phyloP scores from a whole-genome alignment of 2,888 invertebrate genomes.

The Mermis nigrescens region DNA sequence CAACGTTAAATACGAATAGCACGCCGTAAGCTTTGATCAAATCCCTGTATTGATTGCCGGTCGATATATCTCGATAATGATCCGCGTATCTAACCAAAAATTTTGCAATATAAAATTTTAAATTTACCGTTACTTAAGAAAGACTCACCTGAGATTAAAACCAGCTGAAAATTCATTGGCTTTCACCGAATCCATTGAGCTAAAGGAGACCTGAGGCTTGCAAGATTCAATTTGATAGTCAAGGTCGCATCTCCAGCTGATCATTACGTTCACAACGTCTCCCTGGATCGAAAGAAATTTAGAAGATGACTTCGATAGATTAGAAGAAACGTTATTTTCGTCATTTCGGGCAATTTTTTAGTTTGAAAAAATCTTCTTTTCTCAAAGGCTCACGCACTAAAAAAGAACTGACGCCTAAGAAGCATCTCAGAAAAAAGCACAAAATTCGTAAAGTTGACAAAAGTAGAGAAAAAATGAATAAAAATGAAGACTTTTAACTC shows the following conservation, averaged over 20 bases:
- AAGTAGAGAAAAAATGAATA: too few relatives aligned
- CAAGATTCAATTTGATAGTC: slow-evolving; percentile 35
- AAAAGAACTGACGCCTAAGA: too few relatives aligned
- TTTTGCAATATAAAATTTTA: too few relatives aligned
- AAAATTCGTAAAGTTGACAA: too few relatives aligned
- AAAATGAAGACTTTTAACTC: too few relatives aligned
- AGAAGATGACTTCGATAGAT: too few relatives aligned
- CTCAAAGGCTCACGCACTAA: too few relatives aligned
- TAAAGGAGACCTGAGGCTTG: slow-evolving; percentile 36
- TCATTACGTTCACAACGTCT: slow-evolving; percentile 37
- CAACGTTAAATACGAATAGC: slow-evolving; percentile 36
- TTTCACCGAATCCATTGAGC: slow-evolving; percentile 34
- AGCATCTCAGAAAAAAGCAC: too few relatives aligned
- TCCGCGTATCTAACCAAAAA: slow-evolving; percentile 28
- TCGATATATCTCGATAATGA: slow-evolving; percentile 29
- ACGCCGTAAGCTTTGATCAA: slow-evolving; percentile 37
- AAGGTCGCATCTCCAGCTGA: slow-evolving; percentile 39
- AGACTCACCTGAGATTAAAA: slow-evolving; percentile 37
- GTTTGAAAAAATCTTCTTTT: too few relatives aligned
- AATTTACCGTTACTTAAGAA: neutral
- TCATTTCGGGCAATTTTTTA: too few relatives aligned
- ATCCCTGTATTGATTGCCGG: slow-evolving; percentile 24
- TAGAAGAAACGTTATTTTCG: too few relatives aligned
- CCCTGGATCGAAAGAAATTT: slow-evolving; percentile 32
- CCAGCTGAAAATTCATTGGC: slow-evolving; percentile 34